These are phyloP conservation scores for Drosophila lacicola DNA, from an alignment of 2,888 invertebrate species.

Conservation along the genomic window DNA sequence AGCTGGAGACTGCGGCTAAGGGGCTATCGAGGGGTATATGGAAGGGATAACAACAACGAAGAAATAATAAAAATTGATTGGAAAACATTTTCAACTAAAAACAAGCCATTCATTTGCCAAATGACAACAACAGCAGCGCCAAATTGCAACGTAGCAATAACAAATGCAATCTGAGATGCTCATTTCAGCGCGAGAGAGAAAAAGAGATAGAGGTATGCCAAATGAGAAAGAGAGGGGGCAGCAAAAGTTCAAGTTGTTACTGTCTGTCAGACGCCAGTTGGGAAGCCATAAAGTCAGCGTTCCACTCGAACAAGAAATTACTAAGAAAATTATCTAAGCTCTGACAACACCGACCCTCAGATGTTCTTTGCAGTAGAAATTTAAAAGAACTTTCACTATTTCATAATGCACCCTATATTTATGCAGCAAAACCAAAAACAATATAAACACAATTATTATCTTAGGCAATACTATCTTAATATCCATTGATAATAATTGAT, in stretches of 20 bases:
- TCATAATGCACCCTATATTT: no score
- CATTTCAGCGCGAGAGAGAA: constrained; percentile 11
- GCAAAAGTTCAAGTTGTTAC: constrained; percentile 67
- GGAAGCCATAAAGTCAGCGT: constrained; percentile 66
- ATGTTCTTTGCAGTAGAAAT: constrained; percentile 5
- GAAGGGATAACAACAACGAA: constrained; percentile 17
- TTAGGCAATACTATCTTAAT: no score
- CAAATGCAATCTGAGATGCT: constrained; percentile 63
- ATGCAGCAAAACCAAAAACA: background rate
- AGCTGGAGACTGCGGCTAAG: constrained; percentile 2
- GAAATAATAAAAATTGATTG: constrained; percentile 84
- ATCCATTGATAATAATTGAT: no score
- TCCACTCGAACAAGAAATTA: constrained; percentile 46
- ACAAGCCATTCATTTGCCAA: constrained; percentile 78
- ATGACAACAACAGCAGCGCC: constrained; percentile 71
- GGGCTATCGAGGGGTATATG: background rate
- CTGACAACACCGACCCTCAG: background rate
- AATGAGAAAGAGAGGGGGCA: background rate
- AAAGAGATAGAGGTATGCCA: background rate
- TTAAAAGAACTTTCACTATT: background rate
- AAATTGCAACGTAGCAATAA: constrained; percentile 69
- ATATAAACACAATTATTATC: background rate
- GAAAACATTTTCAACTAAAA: constrained; percentile 83
- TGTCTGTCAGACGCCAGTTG: constrained; percentile 58
- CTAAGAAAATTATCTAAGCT: background rate